A percentile compares a stretch with the other conserved stretches of the same genome.
phyloP scores from a whole-genome alignment of 2,797 vertebrate species.

The Acanthiza pusilla region DNA sequence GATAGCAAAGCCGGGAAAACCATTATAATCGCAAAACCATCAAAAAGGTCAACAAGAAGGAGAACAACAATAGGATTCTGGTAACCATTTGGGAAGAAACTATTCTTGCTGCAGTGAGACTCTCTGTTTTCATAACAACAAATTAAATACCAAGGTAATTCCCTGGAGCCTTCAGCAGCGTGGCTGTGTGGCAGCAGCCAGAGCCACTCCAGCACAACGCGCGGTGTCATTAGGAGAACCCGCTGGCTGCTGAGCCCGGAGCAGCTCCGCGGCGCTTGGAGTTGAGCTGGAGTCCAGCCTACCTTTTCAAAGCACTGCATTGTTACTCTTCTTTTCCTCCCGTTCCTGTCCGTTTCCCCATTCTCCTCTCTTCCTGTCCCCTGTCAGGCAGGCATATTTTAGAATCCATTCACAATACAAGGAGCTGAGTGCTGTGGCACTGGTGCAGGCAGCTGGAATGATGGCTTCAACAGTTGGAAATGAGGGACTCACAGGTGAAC shows the following conservation, averaged over 20 bases:
- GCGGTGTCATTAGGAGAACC: neutral
- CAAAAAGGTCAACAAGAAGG: conserved; percentile 55
- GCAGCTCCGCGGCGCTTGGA: neutral
- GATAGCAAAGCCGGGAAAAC: conserved; percentile 51
- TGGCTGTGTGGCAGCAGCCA: neutral
- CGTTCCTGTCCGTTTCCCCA: neutral
- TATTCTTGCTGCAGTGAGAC: conserved; percentile 33
- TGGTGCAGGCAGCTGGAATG: neutral
- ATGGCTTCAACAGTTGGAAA: neutral
- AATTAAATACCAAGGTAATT: conserved; percentile 52
- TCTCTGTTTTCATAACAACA: conserved; percentile 53
- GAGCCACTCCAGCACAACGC: neutral
- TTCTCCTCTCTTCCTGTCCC: neutral
- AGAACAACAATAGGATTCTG: conserved; percentile 55
- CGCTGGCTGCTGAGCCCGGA: neutral
- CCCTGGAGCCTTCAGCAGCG: neutral
- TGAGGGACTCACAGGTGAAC: neutral
- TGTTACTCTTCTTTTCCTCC: neutral
- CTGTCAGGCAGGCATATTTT: neutral
- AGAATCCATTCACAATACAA: neutral
- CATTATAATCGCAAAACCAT: conserved; percentile 55
- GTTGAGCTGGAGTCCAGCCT: neutral
- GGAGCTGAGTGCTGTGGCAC: neutral
- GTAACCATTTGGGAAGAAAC: conserved; percentile 58
- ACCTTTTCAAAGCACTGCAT: neutral